A percentile compares a stretch with the other conserved stretches of the same genome.
These are phyloP conservation scores for Cyclura pinguis DNA, from an alignment of 2,797 vertebrate genomes.

Conservation along the genomic window DNA sequence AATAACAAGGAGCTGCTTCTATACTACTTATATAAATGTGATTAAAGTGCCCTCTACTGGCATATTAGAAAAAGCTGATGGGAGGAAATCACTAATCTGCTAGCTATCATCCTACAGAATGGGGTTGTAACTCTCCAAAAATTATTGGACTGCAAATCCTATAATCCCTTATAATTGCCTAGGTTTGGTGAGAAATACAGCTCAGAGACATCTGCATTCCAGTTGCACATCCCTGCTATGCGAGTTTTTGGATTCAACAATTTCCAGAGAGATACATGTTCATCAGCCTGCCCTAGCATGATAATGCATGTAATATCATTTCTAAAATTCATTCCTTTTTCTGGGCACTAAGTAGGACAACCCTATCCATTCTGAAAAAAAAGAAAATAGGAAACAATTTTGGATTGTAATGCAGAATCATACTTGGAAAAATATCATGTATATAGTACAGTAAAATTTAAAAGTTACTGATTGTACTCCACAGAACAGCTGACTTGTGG, in stretches of 20 bases:
- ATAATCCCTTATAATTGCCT: too few relatives aligned
- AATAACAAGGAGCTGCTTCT: not conserved
- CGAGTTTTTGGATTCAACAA: not conserved
- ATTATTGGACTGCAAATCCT: not conserved
- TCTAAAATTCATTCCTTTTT: not conserved
- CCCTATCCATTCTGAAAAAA: not conserved
- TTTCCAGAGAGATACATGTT: not conserved
- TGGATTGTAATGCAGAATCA: not conserved
- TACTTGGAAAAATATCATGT: not conserved
- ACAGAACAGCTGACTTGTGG: not conserved
- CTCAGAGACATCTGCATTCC: too few relatives aligned
- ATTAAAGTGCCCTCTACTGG: constrained; percentile 68
- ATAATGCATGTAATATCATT: not conserved
- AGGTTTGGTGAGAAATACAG: too few relatives aligned
- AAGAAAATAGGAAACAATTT: too few relatives aligned
- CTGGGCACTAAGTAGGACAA: too few relatives aligned
- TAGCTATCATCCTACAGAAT: not conserved
- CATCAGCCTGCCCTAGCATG: not conserved
- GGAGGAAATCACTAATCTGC: accelerated
- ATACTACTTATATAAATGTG: not conserved
- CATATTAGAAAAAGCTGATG: constrained; percentile 29
- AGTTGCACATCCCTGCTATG: too few relatives aligned
- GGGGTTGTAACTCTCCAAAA: not conserved
- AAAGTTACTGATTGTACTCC: not conserved
- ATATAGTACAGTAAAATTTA: not conserved